Percentiles rank a stretch among this genome's conserved stretches.
Conservation (phyloP, 2,113 vertebrate species). For the Ameiurus melas region DNA sequence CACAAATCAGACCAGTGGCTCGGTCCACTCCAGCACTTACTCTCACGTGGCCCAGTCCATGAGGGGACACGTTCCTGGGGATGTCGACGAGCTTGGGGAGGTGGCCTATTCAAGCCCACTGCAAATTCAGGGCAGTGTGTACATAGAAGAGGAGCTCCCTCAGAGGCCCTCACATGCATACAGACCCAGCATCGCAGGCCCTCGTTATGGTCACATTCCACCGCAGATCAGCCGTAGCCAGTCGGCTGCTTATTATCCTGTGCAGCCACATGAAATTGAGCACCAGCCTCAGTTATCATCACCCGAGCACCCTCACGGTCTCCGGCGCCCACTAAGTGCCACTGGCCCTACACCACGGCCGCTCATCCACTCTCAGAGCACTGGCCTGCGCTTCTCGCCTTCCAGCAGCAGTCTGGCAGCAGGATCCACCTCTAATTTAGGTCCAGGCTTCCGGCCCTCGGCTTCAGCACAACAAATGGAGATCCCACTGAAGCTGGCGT, state of each 20-base stretch:
- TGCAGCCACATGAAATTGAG: slow-evolving; percentile 85
- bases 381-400: slow-evolving; percentile 85
- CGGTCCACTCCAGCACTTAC: slow-evolving; percentile 69
- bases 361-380: slow-evolving; percentile 87
- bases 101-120: slow-evolving; percentile 73
- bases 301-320: slow-evolving; percentile 81
- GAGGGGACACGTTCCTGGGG: slow-evolving; percentile 83
- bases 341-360: slow-evolving; percentile 82
- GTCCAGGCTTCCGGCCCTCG: slow-evolving; percentile 84
- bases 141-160: slow-evolving; percentile 83
- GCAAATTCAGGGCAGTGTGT: slow-evolving; percentile 82
- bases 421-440: slow-evolving; percentile 73
- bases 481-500: slow-evolving; percentile 82
- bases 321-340: slow-evolving; percentile 82
- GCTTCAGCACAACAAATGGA: slow-evolving; percentile 91
- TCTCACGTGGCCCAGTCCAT: slow-evolving; percentile 85
- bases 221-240: slow-evolving; percentile 92
- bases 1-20: slow-evolving; percentile 81
- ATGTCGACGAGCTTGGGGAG: slow-evolving; percentile 72
- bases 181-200: slow-evolving; percentile 55
- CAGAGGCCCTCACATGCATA: slow-evolving; percentile 81
- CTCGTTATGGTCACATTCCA: slow-evolving; percentile 76
- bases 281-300: slow-evolving; percentile 71
- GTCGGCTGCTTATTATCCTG: slow-evolving; percentile 89
- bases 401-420: slow-evolving; percentile 85